Base-by-base conservation (phyloP, 2,113 vertebrate species). In the Nothobranchius kuhntae region DNA sequence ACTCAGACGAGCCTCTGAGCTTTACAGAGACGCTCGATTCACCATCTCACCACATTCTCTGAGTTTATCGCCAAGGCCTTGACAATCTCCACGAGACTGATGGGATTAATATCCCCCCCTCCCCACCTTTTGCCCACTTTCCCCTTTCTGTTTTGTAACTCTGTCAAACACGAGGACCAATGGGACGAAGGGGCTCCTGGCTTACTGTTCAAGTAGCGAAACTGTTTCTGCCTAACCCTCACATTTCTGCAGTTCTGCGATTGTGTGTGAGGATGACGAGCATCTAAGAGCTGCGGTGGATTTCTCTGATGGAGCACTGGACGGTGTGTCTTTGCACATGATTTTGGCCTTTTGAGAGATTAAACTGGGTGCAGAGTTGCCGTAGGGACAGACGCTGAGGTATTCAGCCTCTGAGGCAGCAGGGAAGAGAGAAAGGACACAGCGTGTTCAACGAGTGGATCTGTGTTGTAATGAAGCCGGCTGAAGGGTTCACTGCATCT, bases 141-240 rank as follows among this genome's bases (percentile, higher is more conserved):
- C 75, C 83, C 53, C 68, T 67, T 82, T 76, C 52, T 73, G 40
- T 42, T 15, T 68, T 1, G 46, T 75, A 55, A 65, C 66, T 30
- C 53, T 83, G 53, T 78, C 47, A 30, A 64, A 68, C 50, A 77
- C 8, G 66, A 83, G 68, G 74, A 87, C 78, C 85, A 88, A 85
- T 90, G 90, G 86, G 90, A 88, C 45, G 45, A 88, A 86, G 86
- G 88, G 88, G 87, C 90, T 91, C 68, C 61, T 89, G 87, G 78
- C 84, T 88, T 76, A 88, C 87, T 90, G 80, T 76, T 85, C 65
- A 77, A 80, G 86, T 78, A 80, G 85, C 83, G 83, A 86, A 87
- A 86, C 70, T 52, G 75, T 72, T 73, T 74, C 9, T 21, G 21
- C 21, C 21, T 21, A 2, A 30, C 30, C 30, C 30, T 30, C 30